phyloP scores from a whole-genome alignment of 2,113 vertebrate genomes.

The Chunga burmeisteri region DNA sequence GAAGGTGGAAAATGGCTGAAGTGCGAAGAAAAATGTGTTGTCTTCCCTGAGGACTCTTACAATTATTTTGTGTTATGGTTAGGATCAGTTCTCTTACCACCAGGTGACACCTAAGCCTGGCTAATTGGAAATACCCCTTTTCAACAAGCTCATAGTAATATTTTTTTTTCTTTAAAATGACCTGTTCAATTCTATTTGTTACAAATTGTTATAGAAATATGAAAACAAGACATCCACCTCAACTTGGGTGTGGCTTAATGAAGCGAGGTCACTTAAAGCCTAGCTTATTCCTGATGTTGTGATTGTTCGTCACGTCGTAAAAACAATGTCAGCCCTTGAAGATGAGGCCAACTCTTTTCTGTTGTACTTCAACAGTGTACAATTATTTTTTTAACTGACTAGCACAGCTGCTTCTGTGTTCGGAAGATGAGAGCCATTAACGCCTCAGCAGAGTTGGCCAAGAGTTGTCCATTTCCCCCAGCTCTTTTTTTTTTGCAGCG shows the following conservation, averaged over 20 bases:
- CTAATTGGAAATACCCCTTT: background rate
- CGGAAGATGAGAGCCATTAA: background rate
- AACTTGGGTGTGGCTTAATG: background rate
- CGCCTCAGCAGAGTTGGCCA: background rate
- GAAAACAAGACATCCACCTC: background rate
- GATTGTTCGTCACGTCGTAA: fast-evolving
- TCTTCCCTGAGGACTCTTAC: background rate
- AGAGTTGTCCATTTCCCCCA: background rate
- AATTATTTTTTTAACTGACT: background rate
- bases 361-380: background rate
- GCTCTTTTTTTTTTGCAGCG: background rate
- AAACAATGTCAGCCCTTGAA: background rate
- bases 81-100: background rate
- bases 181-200: background rate
- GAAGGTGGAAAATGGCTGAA: background rate
- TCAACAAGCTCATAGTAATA: background rate
- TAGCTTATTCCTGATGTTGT: background rate
- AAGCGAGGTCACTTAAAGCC: background rate
- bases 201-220: background rate
- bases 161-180: background rate
- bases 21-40: background rate
- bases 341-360: background rate
- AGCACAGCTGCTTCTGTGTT: background rate
- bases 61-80: background rate
- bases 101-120: background rate